Percentiles rank a stretch among this genome's conserved stretches.
Conservation (phyloP, 2,888 invertebrate genomes). For the Tuta absoluta region DNA sequence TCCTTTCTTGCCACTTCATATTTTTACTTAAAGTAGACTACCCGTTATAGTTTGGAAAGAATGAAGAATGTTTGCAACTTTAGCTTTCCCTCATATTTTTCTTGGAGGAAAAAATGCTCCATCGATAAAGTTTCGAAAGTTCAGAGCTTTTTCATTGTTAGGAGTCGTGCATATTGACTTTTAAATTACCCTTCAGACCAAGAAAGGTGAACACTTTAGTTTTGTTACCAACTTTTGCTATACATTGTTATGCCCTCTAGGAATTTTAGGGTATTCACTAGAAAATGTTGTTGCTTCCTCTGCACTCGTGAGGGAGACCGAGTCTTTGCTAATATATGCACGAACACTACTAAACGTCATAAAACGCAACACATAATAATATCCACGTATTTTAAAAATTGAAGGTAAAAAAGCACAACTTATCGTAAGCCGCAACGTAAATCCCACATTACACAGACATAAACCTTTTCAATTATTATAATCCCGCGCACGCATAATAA, state of each 20-base stretch:
- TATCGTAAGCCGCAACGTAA: constrained; percentile 4
- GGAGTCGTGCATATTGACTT: constrained; percentile 16
- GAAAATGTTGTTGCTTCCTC: too few species aligned
- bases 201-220: background rate
- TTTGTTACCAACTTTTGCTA: background rate
- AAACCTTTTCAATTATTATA: constrained; percentile 46
- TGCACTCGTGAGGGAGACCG: too few species aligned
- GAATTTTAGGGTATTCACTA: background rate
- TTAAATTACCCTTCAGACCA: constrained; percentile 14
- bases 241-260: background rate
- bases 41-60: constrained; percentile 6
- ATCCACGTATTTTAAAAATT: background rate
- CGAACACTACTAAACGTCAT: background rate
- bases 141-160: constrained; percentile 1
- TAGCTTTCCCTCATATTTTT: constrained; percentile 15
- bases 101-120: constrained; percentile 1
- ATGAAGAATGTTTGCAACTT: constrained; percentile 13
- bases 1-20: background rate
- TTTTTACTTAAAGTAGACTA: constrained; percentile 4
- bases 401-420: background rate
- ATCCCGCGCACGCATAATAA: constrained; percentile 57
- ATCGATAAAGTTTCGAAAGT: constrained; percentile 15
- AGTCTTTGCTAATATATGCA: background rate
- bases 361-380: too few species aligned
- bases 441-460: constrained; percentile 24